Conservation (phyloP, 2,888 invertebrate species). For the Coelinius sp. region DNA sequence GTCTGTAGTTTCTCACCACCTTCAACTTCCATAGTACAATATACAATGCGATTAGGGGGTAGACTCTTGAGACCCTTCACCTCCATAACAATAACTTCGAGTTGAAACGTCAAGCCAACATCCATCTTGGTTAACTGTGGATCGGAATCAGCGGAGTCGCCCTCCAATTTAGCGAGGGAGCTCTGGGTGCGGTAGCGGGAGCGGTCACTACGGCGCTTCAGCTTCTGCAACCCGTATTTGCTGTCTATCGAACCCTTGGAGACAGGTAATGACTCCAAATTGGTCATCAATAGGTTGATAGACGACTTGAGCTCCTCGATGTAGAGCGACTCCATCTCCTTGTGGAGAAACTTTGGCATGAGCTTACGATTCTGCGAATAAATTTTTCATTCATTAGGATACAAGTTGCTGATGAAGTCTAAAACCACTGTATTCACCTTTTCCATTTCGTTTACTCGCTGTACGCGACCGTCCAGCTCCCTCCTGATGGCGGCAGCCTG, state of each 20-base stretch:
- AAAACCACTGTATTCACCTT: constrained; percentile 76
- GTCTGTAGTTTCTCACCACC: constrained; percentile 99
- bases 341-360: constrained; percentile 99
- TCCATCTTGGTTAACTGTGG: constrained; percentile 97
- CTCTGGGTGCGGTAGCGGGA: constrained; percentile 82
- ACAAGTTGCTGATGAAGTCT: neutral
- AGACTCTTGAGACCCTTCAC: constrained; percentile 97
- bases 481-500: constrained; percentile 99
- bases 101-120: constrained; percentile 96
- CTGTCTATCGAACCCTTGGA: constrained; percentile 98
- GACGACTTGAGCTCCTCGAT: constrained; percentile 98
- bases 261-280: constrained; percentile 98
- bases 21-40: constrained; percentile 99
- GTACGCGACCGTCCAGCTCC: constrained; percentile 98
- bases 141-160: constrained; percentile 95
- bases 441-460: constrained; percentile 97
- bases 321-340: constrained; percentile 99
- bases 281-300: constrained; percentile 98
- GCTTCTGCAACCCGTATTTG: constrained; percentile 97
- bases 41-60: constrained; percentile 97
- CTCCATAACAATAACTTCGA: constrained; percentile 99
- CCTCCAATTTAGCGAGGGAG: constrained; percentile 92
- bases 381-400: neutral
- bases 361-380: constrained; percentile 88
- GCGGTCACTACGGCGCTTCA: constrained; percentile 82